These are phyloP conservation scores for Ptychochromis oligacanthus DNA, from an alignment of 2,113 vertebrate genomes.

Conservation along the genomic window DNA sequence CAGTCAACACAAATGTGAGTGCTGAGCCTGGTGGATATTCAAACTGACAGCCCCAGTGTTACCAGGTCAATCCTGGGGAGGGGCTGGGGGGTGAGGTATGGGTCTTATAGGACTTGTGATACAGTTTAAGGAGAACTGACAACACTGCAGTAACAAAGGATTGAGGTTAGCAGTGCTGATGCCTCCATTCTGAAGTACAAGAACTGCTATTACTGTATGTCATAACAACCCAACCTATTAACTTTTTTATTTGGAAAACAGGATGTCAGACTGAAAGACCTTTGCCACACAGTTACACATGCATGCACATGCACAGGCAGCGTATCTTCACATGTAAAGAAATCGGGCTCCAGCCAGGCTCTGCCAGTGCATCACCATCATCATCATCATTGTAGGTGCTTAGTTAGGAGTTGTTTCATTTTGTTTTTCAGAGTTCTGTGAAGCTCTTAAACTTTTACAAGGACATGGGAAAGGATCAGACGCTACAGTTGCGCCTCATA, in stretches of 20 bases:
- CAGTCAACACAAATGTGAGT: not conserved
- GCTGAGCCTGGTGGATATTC: slow-evolving; percentile 1
- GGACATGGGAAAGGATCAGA: slow-evolving; percentile 19
- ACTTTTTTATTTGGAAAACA: slow-evolving; percentile 1
- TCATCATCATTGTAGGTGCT: not conserved
- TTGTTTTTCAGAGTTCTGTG: not conserved
- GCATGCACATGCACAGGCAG: not conserved
- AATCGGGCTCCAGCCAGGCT: not conserved
- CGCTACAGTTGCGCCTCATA: not conserved
- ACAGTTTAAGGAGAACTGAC: not conserved
- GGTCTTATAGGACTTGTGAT: slow-evolving; percentile 11
- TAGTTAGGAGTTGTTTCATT: not conserved
- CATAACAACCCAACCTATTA: not conserved
- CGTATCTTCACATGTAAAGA: not conserved
- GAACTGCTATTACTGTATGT: slow-evolving; percentile 8
- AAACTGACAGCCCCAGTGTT: not conserved
- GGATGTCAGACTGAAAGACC: slow-evolving; percentile 1
- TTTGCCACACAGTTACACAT: not conserved
- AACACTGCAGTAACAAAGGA: not conserved
- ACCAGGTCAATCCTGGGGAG: not conserved
- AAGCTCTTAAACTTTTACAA: slow-evolving; percentile 13
- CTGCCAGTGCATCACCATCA: not conserved
- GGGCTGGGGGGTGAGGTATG: not conserved
- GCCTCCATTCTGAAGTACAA: not conserved
- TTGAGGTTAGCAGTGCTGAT: not conserved